Percentiles rank a stretch among this genome's conserved stretches.
phyloP scores from a whole-genome alignment of 2,888 invertebrate species.

The Spisula solida region DNA sequence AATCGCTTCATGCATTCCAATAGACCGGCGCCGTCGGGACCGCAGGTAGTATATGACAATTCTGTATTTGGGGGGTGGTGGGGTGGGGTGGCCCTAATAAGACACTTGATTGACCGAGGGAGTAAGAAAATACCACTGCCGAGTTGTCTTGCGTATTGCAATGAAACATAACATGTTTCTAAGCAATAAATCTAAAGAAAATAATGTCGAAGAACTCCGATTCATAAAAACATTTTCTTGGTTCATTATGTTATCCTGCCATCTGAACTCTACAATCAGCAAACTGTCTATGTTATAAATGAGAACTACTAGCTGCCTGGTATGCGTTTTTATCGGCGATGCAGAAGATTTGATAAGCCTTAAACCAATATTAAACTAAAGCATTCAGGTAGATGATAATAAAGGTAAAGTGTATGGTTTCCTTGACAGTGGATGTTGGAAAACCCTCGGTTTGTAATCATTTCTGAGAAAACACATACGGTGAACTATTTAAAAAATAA shows the following conservation, averaged over 20 bases:
- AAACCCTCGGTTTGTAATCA: background rate
- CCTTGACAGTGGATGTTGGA: background rate
- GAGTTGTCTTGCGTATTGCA: no score
- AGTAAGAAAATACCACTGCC: no score
- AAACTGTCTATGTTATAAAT: background rate
- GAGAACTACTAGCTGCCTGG: background rate
- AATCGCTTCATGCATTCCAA: no score
- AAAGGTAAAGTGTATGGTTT: background rate
- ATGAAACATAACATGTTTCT: background rate
- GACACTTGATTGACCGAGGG: no score
- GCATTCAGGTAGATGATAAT: background rate
- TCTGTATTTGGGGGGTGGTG: no score
- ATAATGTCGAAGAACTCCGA: background rate
- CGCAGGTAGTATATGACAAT: no score
- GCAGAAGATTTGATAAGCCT: background rate
- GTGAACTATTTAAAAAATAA: background rate
- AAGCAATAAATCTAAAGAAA: background rate
- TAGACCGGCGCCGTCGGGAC: no score
- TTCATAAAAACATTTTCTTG: background rate
- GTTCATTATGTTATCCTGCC: background rate
- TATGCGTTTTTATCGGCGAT: background rate
- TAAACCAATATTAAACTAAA: background rate
- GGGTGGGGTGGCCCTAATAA: no score
- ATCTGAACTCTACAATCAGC: background rate
- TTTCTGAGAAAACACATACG: background rate